Base-by-base conservation (phyloP, 2,888 invertebrate species). In the Troglohyphantes excavatus region DNA sequence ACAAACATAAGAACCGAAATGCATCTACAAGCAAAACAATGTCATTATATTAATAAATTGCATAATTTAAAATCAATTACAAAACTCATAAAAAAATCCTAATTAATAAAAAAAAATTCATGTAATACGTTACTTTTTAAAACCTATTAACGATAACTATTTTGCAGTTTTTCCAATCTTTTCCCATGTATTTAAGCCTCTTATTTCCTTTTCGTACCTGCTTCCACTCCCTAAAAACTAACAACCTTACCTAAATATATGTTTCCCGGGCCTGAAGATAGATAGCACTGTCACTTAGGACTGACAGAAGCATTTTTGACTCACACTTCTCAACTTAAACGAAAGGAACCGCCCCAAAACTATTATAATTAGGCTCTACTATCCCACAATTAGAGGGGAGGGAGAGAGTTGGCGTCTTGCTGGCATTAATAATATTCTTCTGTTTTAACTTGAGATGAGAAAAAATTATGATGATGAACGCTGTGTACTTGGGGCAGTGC, bases 401-500 rank as follows among this genome's bases (percentile, higher is more conserved):
- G 17, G 21, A 26, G 26, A 67, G 68, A 81, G 68, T 68, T 81
- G 81, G 81, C 70, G 53, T 72, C 82, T 46, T 46, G 2, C 65
- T 39, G 39, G 33, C 65, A 43, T 78, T 78, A 46, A 61, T 68
- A 61, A 59, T 61, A 53, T 27, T 81, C 72, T 61, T 33, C 70
- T 68, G 11, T 23, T 43, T 23, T 13, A 27, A 27, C 82, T 68
- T 68, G 61, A 9, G 70, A 63, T 73, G 63, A 73, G 27, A 72
- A 70, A 73, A 83, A 83, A 83, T 83, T 83, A 65, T 65, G 83
- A 46, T 73, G 73, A 82, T 72, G 73, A 81, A 73, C 72, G 11
- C 39, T 61, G n/a, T 53, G 5, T 26, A 17, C 63, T 19, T 39
- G n/a, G 26, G n/a, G 26, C 39, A 39, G 29, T 5, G 63, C 53